Conservation (phyloP, 2,888 invertebrate genomes). For the Meandrusa payeni region DNA sequence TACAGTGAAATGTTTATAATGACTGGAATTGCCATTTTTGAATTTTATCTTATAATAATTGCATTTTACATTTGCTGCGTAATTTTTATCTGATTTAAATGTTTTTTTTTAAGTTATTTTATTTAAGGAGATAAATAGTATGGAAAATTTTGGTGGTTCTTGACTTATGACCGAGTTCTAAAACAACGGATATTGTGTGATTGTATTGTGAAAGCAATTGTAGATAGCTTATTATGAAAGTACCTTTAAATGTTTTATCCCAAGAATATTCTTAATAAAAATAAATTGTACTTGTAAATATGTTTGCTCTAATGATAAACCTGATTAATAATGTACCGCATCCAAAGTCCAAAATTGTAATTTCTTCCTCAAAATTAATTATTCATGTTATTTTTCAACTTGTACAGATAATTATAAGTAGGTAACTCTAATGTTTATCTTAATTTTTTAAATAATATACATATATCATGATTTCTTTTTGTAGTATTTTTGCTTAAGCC, state of each 20-base stretch:
- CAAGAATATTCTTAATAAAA: slow-evolving; percentile 37
- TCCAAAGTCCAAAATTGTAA: slow-evolving; percentile 62
- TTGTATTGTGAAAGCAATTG: slow-evolving; percentile 45
- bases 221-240: slow-evolving; percentile 50
- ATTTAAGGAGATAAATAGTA: not conserved
- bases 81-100: slow-evolving; percentile 1
- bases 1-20: too few species aligned
- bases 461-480: slow-evolving; percentile 71
- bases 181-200: slow-evolving; percentile 26
- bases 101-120: not conserved
- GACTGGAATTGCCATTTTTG: too few species aligned
- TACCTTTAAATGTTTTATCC: slow-evolving; percentile 53
- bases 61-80: slow-evolving; percentile 12
- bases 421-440: slow-evolving; percentile 68
- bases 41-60: slow-evolving; percentile 6
- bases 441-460: slow-evolving; percentile 73
- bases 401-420: slow-evolving; percentile 78
- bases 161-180: too few species aligned
- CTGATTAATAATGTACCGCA: slow-evolving; percentile 43
- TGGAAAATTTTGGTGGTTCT: not conserved
- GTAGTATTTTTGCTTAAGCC: slow-evolving; percentile 44
- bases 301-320: slow-evolving; percentile 52
- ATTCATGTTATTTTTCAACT: slow-evolving; percentile 66
- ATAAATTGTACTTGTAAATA: slow-evolving; percentile 54
- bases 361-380: slow-evolving; percentile 54